Base-by-base conservation (phyloP, 2,113 vertebrate genomes). In the Stigmatopora nigra region DNA sequence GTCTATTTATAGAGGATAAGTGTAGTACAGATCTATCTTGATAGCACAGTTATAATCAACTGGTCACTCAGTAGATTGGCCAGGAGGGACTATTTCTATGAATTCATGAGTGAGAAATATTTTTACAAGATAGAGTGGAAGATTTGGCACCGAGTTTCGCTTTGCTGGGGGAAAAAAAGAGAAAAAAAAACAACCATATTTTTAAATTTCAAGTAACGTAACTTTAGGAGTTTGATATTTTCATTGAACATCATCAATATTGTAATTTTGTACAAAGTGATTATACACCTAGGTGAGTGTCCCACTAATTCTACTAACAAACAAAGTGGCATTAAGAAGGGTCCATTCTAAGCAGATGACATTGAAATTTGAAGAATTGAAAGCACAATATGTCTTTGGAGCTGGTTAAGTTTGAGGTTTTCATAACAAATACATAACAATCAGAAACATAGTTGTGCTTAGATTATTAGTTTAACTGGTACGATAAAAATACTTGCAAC, bases 1-100 rank as follows among this genome's bases (percentile, higher is more conserved):
- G 77, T 87, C 84, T 84, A 85, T 86, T 86, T 86, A 85, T 73
- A 71, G 67, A 73, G 68, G 57, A 48, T 49, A 72, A 64, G 71
- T 63, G 68, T 60, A 69, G 69, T 64, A 70, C 83, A 75, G 73
- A 68, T 13, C 48, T 66, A 63, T 70, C 75, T 73, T 19, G 41
- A 77, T 78, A 84, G 83, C 78, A 84, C 73, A 79, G 78, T 61
- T 61, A 76, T 63, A 79, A 78, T 73, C 57, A 69, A 70, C 66
- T 52, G 76, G 67, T 75, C 47, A 10, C 56, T 41, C 47, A 31
- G 67, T 20, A 62, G 5, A 36, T 46, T 69, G 25, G 61, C 82
- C 58, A 53, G 68, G 19, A 14, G 59, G 59, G 38, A 56, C 13
- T 31, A 31, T 56, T 56, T 56, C 13, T 15, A 31, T 31, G 53